These are phyloP conservation scores for Natator depressus DNA, from an alignment of 2,113 vertebrate species.

Conservation along the genomic window DNA sequence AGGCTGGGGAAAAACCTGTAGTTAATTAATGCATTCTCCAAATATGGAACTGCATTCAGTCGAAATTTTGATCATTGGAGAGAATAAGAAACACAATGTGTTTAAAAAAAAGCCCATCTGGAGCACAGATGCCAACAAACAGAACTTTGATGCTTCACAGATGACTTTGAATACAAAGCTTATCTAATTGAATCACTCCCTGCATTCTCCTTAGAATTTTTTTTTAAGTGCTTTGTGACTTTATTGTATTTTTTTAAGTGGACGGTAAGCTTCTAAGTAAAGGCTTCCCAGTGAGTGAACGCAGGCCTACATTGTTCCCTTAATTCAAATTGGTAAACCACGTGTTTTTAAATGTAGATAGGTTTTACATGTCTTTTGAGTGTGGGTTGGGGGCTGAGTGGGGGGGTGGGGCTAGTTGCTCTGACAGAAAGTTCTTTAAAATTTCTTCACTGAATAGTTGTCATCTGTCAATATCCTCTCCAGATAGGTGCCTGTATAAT, in stretches of 20 bases:
- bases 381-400: not conserved
- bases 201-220: slow-evolving; percentile 41
- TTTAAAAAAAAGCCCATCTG: slow-evolving; percentile 47
- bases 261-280: slow-evolving; percentile 26
- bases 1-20: not conserved
- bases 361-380: not conserved
- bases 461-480: not conserved
- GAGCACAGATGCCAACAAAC: slow-evolving; percentile 40
- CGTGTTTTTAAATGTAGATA: slow-evolving; percentile 1
- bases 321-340: slow-evolving; percentile 66
- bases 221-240: slow-evolving; percentile 48
- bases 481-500: not conserved
- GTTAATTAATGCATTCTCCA: not conserved
- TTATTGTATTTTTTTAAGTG: slow-evolving; percentile 57
- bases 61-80: not conserved
- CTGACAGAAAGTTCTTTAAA: not conserved
- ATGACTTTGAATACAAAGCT: slow-evolving; percentile 36
- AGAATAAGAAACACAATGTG: not conserved
- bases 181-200: slow-evolving; percentile 54
- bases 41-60: not conserved
- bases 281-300: slow-evolving; percentile 14
- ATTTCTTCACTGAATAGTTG: not conserved
- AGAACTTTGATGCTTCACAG: slow-evolving; percentile 33
- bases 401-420: not conserved
- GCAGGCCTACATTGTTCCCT: slow-evolving; percentile 5